These are phyloP conservation scores for Drosophila kepulauana DNA, from an alignment of 1,140 invertebrate species.

Conservation along the genomic window DNA sequence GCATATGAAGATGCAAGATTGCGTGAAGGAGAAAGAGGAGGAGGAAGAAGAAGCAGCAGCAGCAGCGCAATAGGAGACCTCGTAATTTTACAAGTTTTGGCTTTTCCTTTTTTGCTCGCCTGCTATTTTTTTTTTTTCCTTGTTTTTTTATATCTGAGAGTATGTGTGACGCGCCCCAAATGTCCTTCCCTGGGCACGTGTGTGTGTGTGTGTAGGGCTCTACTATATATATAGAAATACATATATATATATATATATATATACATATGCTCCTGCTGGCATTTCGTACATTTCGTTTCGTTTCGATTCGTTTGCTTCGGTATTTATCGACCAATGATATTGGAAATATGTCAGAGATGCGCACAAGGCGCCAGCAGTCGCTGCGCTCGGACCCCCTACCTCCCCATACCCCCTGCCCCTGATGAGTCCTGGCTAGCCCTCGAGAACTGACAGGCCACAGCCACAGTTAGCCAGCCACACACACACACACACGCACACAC, in stretches of 20 bases:
- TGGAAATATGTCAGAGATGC: conserved; percentile 85
- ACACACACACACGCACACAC: neutral
- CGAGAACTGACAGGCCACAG: conserved; percentile 1
- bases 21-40: neutral
- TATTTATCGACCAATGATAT: conserved; percentile 85
- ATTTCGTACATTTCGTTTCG: conserved; percentile 80
- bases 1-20: neutral
- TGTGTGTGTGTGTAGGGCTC: conserved; percentile 52
- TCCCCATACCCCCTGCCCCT: neutral
- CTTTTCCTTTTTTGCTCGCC: conserved; percentile 38
- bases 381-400: conserved; percentile 59
- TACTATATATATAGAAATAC: neutral
- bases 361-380: conserved; percentile 75
- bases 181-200: conserved; percentile 40
- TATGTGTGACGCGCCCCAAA: conserved; percentile 39
- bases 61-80: conserved; percentile 4
- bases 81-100: conserved; percentile 16
- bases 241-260: too few relatives aligned
- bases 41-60: neutral
- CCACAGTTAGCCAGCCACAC: conserved; percentile 1
- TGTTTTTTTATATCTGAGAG: conserved; percentile 23
- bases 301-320: conserved; percentile 77
- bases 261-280: conserved; percentile 9
- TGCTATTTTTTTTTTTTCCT: conserved; percentile 20
- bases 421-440: neutral